Evolutionary conservation across 2,113 vertebrate genomes (phyloP).

Genomic region (Gambusia affinis): DNA sequence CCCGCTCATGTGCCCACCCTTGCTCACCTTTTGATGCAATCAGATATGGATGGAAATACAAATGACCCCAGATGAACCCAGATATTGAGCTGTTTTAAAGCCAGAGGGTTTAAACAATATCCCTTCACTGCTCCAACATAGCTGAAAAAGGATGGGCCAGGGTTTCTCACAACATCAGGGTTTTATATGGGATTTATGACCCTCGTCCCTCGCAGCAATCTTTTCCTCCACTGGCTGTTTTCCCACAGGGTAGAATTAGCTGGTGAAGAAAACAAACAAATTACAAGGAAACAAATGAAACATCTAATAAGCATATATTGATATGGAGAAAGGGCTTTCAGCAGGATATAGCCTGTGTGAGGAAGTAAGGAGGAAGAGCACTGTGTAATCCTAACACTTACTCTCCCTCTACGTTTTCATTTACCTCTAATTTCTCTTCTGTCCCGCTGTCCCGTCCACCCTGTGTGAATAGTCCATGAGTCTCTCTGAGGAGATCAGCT

Average conservation of each 20-base stretch:
- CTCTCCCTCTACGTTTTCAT: constrained; percentile 42
- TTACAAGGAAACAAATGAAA: constrained; percentile 75
- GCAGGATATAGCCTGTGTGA: constrained; percentile 33
- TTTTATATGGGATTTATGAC: constrained; percentile 77
- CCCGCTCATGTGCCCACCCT: constrained; percentile 45
- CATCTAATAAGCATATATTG: constrained; percentile 75
- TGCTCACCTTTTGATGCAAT: constrained; percentile 62
- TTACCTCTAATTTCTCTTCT: constrained; percentile 54
- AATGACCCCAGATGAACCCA: constrained; percentile 73
- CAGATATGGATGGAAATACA: constrained; percentile 81
- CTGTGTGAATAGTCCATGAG: constrained; percentile 51
- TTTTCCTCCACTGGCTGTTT: constrained; percentile 57
- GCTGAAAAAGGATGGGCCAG: constrained; percentile 38
- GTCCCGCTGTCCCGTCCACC: constrained; percentile 44
- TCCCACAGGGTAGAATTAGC: constrained; percentile 76
- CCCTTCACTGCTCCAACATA: constrained; percentile 50
- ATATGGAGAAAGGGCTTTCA: constrained; percentile 60
- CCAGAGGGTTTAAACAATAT: constrained; percentile 75
- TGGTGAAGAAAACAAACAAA: constrained; percentile 77
- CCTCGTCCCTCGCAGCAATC: constrained; percentile 54
- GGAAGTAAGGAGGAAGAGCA: constrained; percentile 29
- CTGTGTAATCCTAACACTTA: constrained; percentile 57
- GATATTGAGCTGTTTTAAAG: constrained; percentile 78
- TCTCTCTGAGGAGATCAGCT: constrained; percentile 66
- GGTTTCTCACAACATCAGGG: constrained; percentile 59